phyloP scores from a whole-genome alignment of 2,797 vertebrate genomes.

The Capromys pilorides region DNA sequence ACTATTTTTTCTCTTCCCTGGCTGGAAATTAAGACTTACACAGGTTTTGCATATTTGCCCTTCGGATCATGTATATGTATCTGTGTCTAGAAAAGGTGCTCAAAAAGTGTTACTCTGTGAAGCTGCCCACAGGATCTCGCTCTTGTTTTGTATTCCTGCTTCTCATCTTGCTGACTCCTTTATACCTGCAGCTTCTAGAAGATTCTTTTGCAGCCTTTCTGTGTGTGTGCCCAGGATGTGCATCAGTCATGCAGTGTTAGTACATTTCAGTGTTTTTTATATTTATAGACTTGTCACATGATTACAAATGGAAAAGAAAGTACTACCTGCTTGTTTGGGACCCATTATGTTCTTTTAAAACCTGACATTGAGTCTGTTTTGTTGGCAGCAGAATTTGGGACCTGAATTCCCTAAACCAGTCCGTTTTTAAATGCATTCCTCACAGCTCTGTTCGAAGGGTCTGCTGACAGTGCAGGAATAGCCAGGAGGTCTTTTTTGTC shows the following conservation, averaged over 20 bases:
- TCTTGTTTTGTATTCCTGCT: accelerated
- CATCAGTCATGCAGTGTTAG: background rate
- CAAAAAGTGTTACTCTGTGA: background rate
- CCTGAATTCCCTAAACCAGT: background rate
- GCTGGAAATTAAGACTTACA: background rate
- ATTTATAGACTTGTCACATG: background rate
- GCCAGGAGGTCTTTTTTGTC: background rate
- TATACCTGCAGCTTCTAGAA: background rate
- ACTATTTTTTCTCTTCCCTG: background rate
- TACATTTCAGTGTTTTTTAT: slow-evolving; percentile 14
- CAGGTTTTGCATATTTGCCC: background rate
- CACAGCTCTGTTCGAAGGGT: background rate
- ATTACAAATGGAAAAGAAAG: background rate
- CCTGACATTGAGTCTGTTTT: background rate
- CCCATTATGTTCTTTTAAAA: background rate
- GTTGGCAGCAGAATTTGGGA: background rate
- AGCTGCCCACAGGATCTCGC: background rate
- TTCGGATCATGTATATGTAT: background rate
- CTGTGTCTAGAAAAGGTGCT: background rate
- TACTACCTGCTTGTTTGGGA: background rate
- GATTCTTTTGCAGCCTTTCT: background rate
- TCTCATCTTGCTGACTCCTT: background rate
- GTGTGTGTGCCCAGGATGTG: background rate
- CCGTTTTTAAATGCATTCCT: background rate
- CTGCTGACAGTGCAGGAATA: background rate